Base-by-base conservation (phyloP, 2,888 invertebrate genomes). In the Plebejus anna region DNA sequence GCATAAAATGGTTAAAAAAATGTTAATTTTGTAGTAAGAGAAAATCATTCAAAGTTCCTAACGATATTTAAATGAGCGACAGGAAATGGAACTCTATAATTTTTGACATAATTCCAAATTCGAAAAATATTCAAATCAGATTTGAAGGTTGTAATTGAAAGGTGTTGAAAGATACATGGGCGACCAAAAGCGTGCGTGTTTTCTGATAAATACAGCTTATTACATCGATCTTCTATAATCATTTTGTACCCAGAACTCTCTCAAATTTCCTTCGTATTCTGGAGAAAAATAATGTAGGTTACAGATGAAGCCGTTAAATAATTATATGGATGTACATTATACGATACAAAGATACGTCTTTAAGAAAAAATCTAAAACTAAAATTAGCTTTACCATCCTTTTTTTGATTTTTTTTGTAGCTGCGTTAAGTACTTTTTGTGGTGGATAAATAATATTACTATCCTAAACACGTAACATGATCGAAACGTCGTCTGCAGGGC, bases 161-260 rank as follows among this genome's bases (percentile, higher is more conserved):
- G 83, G 83, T 82, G 83, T 86, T 87, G 88, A 86, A 87, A 89
- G 87, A 88, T 86, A 85, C 84, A 82, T 80, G 86, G 86, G 86
- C 87, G 87, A 88, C 87, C 88, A 85, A 87, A 89, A 85, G 83
- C 83, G 90, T 81, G 81, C 92, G 91, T 92, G 92, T 88, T 91
- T 87, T 86, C 84, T 84, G 79, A 80, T 78, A 90, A 90, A 92
- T 90, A 86, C 51, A 76, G 78, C 77, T 76, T 77, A 80, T 80
- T 77, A 76, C 51, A 70, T 61, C 76, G 42, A 57, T 59, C 73
- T 36, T 76, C 13, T 66, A 11, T 77, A 70, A 76, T 61, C 75
- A 77, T 76, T 78, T 36, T 32, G 66, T 5, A 66, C 5, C 13
- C 4, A 32, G 32, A 66, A 36, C 32, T 66, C 32, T 36, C 61